Conservation (phyloP, 2,797 vertebrate species). For the Allobates femoralis region DNA sequence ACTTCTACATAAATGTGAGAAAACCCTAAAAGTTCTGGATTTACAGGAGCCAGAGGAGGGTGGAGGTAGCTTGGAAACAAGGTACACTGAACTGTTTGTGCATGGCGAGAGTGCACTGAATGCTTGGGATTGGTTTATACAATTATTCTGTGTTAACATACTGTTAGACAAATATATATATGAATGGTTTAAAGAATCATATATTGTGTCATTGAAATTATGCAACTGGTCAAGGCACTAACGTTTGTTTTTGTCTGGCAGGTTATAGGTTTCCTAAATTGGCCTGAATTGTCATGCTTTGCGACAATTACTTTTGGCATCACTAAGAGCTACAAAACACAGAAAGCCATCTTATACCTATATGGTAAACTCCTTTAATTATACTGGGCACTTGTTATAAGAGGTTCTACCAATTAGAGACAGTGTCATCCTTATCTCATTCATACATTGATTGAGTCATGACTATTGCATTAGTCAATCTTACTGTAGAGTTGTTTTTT, state of each 20-base stretch:
- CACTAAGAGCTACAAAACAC: background rate
- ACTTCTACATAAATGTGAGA: no score
- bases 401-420: background rate
- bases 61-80: no score
- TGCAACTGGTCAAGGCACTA: slow-evolving; percentile 31
- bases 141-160: no score
- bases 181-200: background rate
- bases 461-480: background rate
- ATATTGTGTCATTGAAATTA: background rate
- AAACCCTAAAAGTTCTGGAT: no score
- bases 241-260: background rate
- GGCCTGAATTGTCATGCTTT: background rate
- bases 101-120: no score
- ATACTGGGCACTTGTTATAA: background rate
- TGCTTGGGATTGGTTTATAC: no score
- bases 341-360: no score
- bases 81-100: no score
- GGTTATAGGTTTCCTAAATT: background rate
- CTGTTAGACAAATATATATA: background rate
- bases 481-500: background rate
- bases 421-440: background rate
- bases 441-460: background rate
- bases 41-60: no score
- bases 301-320: background rate
- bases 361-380: background rate